phyloP scores from a whole-genome alignment of 1,140 invertebrate species.

The Drosophila mauritiana region DNA sequence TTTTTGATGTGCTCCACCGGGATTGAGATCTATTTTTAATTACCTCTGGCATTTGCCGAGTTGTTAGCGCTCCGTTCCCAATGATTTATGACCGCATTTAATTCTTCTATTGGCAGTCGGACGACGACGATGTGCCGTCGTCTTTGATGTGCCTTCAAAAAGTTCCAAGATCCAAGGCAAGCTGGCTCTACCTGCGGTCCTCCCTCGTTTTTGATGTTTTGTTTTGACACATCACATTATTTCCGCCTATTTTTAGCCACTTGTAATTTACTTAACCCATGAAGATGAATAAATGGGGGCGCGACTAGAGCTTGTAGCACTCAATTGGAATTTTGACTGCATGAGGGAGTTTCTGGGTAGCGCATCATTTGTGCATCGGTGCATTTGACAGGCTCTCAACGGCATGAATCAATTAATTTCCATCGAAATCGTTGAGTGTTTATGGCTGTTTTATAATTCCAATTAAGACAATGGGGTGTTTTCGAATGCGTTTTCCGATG shows the following conservation, averaged over 20 bases:
- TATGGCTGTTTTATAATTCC: slow-evolving; percentile 66
- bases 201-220: slow-evolving; percentile 71
- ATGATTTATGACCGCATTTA: slow-evolving; percentile 76
- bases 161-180: slow-evolving; percentile 21
- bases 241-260: slow-evolving; percentile 69
- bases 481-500: slow-evolving; percentile 25
- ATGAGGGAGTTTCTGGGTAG: slow-evolving; percentile 32
- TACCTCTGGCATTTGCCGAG: slow-evolving; percentile 60
- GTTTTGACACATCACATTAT: slow-evolving; percentile 81
- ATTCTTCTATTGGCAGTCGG: slow-evolving; percentile 77
- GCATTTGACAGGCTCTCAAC: slow-evolving; percentile 74
- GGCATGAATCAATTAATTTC: slow-evolving; percentile 75
- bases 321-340: slow-evolving; percentile 67
- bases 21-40: slow-evolving; percentile 65
- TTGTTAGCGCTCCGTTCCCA: slow-evolving; percentile 54
- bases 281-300: background rate
- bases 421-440: slow-evolving; percentile 65
- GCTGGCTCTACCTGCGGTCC: slow-evolving; percentile 13
- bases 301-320: slow-evolving; percentile 8
- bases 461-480: slow-evolving; percentile 52
- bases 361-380: slow-evolving; percentile 61
- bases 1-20: slow-evolving; percentile 29
- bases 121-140: slow-evolving; percentile 25
- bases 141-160: slow-evolving; percentile 62
- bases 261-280: slow-evolving; percentile 67